phyloP scores from a whole-genome alignment of 1,140 invertebrate species.

The Cydia amplana region DNA sequence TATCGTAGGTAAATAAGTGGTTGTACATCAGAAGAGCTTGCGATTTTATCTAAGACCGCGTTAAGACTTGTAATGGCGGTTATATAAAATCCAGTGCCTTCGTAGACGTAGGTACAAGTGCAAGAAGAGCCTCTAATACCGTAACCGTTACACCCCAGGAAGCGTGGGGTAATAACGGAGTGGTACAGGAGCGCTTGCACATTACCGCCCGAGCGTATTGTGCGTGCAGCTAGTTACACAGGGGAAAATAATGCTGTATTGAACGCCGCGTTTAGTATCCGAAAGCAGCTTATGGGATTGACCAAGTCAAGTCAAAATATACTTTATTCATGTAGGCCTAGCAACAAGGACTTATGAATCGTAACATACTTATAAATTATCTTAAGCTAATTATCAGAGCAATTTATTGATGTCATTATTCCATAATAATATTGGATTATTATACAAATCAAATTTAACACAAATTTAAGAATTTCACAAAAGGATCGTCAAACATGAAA shows the following conservation, averaged over 20 bases:
- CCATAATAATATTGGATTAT: too few relatives aligned
- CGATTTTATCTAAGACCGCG: not conserved
- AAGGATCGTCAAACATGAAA: too few relatives aligned
- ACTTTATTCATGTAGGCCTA: too few relatives aligned
- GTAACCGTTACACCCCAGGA: not conserved
- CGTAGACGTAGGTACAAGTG: not conserved
- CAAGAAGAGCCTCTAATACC: not conserved
- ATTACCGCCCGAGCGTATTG: constrained; percentile 7
- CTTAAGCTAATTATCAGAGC: too few relatives aligned
- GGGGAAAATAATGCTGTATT: not conserved
- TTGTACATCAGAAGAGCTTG: not conserved
- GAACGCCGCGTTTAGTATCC: not conserved
- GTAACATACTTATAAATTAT: too few relatives aligned
- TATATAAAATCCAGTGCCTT: not conserved
- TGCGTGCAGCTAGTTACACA: not conserved
- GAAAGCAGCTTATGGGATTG: too few relatives aligned
- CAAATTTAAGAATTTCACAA: too few relatives aligned
- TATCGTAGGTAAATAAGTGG: not conserved
- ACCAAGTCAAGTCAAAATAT: too few relatives aligned
- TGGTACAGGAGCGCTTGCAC: not conserved
- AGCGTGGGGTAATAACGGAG: constrained; percentile 1
- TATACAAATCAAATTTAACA: too few relatives aligned
- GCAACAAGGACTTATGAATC: too few relatives aligned
- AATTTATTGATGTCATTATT: too few relatives aligned
- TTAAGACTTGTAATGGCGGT: not conserved